Evolutionary conservation across 2,888 invertebrate species (phyloP).

Genomic region (Eupsilia transversa): DNA sequence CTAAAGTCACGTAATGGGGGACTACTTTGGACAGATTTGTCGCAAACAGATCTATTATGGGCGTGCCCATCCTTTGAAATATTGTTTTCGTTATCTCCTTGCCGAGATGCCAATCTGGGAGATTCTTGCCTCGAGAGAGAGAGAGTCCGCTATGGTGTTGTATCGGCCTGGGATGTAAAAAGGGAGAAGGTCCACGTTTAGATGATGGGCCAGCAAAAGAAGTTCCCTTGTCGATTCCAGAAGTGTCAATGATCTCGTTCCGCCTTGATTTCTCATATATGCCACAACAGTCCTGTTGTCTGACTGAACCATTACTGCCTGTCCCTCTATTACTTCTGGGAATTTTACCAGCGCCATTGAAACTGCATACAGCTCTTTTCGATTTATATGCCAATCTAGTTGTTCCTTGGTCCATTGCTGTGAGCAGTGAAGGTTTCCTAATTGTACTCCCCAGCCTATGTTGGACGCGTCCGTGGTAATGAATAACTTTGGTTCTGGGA

Average conservation of each 20-base stretch:
- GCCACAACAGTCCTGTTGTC: neutral
- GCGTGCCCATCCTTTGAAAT: constrained; percentile 11
- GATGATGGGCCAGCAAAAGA: constrained; percentile 9
- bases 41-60: constrained; percentile 2
- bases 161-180: constrained; percentile 18
- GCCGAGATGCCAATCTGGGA: constrained; percentile 20
- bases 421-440: constrained; percentile 5
- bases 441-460: constrained; percentile 1
- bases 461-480: constrained; percentile 11
- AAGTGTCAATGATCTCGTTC: neutral
- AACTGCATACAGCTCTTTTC: constrained; percentile 9
- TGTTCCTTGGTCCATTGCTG: neutral
- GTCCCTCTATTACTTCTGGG: neutral
- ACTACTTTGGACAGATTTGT: constrained; percentile 20
- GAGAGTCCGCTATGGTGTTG: constrained; percentile 15
- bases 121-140: constrained; percentile 15
- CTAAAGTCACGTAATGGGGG: constrained; percentile 5
- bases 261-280: no score
- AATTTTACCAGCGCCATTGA: constrained; percentile 7
- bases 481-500: constrained; percentile 6
- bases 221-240: constrained; percentile 1
- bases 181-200: constrained; percentile 5
- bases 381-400: constrained; percentile 6
- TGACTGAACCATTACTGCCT: constrained; percentile 7
- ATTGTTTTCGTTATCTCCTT: neutral